Evolutionary conservation across 2,113 vertebrate genomes (phyloP).

Genomic region (Chlorodrepanis virens): DNA sequence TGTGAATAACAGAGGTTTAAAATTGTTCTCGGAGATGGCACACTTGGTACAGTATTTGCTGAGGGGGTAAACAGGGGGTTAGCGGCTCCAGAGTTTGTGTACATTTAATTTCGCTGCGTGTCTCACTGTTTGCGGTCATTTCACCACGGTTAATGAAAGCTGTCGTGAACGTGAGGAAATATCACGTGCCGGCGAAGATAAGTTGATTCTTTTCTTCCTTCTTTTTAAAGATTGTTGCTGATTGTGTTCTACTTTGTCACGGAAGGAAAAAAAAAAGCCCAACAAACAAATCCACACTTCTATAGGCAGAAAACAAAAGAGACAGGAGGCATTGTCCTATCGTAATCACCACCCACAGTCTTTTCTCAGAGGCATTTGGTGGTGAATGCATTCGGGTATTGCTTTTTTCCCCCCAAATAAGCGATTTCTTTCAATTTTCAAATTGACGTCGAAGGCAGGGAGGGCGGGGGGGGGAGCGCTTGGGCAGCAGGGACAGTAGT

Average conservation of each 20-base stretch:
- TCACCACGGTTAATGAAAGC: constrained; percentile 64
- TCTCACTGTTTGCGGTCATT: constrained; percentile 63
- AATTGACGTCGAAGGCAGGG: background rate
- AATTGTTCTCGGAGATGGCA: background rate
- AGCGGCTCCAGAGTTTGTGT: constrained; percentile 47
- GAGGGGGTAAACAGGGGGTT: constrained; percentile 13
- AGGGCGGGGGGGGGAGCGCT: background rate
- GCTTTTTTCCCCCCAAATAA: background rate
- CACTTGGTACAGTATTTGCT: background rate
- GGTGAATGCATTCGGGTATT: constrained; percentile 60
- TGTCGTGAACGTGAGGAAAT: constrained; percentile 47
- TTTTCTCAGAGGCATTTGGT: constrained; percentile 62
- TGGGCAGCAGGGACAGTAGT: background rate
- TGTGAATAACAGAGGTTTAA: background rate
- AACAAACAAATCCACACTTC: background rate
- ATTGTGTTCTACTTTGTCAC: constrained; percentile 57
- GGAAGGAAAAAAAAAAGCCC: background rate
- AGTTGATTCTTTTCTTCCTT: background rate
- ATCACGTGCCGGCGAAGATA: constrained; percentile 22
- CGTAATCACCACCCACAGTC: constrained; percentile 36
- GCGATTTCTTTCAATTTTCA: constrained; percentile 45
- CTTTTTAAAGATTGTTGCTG: constrained; percentile 37
- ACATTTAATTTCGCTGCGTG: constrained; percentile 66
- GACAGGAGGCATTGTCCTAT: constrained; percentile 54
- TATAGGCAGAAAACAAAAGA: constrained; percentile 39